These are phyloP conservation scores for Rynchops niger DNA, from an alignment of 2,113 vertebrate species.

Conservation along the genomic window DNA sequence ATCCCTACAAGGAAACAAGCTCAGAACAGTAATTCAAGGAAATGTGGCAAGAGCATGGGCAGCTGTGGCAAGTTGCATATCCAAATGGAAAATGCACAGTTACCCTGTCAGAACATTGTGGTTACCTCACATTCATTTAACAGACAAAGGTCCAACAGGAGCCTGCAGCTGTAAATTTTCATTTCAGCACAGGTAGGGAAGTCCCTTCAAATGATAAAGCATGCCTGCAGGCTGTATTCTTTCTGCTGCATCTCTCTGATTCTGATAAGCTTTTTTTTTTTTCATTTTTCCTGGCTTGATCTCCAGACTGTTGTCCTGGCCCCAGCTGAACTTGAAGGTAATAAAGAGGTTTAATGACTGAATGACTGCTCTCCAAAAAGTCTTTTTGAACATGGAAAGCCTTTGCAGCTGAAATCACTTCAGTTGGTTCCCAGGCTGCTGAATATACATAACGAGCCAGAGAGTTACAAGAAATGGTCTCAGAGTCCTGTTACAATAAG, in stretches of 20 bases:
- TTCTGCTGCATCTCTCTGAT: not conserved
- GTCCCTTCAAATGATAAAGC: not conserved
- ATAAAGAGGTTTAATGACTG: not conserved
- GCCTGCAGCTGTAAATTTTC: not conserved
- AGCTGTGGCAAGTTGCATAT: not conserved
- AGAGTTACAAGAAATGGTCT: not conserved
- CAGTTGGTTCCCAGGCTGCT: not conserved
- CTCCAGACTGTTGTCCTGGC: not conserved
- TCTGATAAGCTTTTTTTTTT: not conserved
- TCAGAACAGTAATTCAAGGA: not conserved
- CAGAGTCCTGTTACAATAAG: not conserved
- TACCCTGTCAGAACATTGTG: not conserved
- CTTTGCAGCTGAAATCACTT: not conserved
- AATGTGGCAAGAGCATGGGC: not conserved
- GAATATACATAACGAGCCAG: not conserved
- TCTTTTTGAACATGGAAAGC: not conserved
- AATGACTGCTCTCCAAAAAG: not conserved
- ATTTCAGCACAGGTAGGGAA: not conserved
- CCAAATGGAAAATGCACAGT: not conserved
- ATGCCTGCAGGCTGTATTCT: not conserved
- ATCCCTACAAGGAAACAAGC: not conserved
- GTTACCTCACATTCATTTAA: not conserved
- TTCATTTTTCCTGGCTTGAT: not conserved
- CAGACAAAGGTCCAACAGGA: not conserved
- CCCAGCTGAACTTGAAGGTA: not conserved